A percentile compares a stretch with the other conserved stretches of the same genome.
phyloP scores from a whole-genome alignment of 2,797 vertebrate genomes.

The Scyliorhinus canicula region DNA sequence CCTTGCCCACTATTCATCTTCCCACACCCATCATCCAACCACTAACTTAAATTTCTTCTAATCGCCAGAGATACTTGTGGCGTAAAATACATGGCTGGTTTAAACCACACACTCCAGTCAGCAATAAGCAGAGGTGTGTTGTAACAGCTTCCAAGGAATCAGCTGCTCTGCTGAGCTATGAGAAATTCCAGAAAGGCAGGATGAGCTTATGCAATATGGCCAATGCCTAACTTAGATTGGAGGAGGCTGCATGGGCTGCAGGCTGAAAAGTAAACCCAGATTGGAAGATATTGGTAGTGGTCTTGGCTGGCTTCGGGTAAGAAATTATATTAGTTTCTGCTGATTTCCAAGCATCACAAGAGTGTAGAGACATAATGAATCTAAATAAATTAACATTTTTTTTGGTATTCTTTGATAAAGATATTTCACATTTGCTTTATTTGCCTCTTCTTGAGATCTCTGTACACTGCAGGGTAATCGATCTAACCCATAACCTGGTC shows the following conservation, averaged over 20 bases:
- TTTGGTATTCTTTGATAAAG: not conserved
- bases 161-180: not conserved
- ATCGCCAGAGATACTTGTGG: not conserved
- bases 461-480: not conserved
- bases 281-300: not conserved
- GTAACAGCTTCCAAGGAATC: not conserved
- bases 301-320: not conserved
- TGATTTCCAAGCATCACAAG: not conserved
- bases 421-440: not conserved
- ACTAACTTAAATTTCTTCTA: not conserved
- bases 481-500: not conserved
- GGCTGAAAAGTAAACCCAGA: not conserved
- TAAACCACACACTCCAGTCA: not conserved
- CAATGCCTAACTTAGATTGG: not conserved
- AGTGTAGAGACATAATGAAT: not conserved
- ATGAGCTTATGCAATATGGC: not conserved
- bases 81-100: not conserved
- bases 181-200: not conserved
- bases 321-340: not conserved
- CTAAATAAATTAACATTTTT: not conserved
- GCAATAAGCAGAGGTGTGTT: not conserved
- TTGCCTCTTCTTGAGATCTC: not conserved
- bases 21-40: not conserved
- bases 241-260: not conserved
- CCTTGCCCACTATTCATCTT: not conserved